phyloP scores from a whole-genome alignment of 2,113 vertebrate species.

The Piprites chloris region DNA sequence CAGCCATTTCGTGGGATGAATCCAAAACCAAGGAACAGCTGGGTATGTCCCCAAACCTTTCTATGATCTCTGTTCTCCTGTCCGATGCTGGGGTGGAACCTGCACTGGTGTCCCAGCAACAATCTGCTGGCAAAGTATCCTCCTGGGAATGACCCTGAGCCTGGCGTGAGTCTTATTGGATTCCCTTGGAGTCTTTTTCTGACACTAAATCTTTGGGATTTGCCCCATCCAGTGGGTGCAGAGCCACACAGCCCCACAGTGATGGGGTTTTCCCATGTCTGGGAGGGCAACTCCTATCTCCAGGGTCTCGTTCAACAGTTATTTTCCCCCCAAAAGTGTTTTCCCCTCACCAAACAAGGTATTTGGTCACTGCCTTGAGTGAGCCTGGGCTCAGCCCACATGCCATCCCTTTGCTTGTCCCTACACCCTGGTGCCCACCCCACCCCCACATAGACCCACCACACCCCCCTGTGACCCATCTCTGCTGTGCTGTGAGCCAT shows the following conservation, averaged over 20 bases:
- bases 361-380: not conserved
- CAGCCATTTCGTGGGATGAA: accelerated
- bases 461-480: accelerated
- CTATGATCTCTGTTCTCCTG: accelerated
- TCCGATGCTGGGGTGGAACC: not conserved
- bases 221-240: not conserved
- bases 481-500: not conserved
- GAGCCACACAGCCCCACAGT: not conserved
- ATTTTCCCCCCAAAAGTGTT: not conserved
- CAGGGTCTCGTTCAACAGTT: not conserved
- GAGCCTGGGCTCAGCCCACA: not conserved
- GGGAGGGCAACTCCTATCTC: not conserved
- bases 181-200: not conserved
- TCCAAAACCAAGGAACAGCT: not conserved
- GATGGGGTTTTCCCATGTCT: accelerated
- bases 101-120: accelerated
- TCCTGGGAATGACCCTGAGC: not conserved
- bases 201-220: not conserved
- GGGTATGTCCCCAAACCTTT: not conserved
- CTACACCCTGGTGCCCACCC: no score
- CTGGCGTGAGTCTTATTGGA: accelerated
- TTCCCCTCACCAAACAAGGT: not conserved
- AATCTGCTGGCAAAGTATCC: not conserved
- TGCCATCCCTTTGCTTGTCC: not conserved
- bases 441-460: no score